A percentile compares a stretch with the other conserved stretches of the same genome.
Evolutionary conservation across 2,797 vertebrate genomes (phyloP).

Genomic region (Gymnoscopelus braueri): DNA sequence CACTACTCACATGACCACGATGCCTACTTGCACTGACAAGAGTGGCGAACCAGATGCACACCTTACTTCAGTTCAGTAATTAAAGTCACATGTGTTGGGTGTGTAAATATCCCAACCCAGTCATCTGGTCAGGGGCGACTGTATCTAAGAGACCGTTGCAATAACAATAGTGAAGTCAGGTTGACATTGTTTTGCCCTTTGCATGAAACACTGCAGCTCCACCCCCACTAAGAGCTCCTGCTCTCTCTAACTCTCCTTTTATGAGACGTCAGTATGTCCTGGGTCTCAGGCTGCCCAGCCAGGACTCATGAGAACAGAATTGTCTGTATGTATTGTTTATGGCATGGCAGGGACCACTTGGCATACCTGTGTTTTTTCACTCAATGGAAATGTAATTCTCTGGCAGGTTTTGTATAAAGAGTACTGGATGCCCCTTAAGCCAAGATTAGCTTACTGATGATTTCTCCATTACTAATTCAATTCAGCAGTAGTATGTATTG

Average conservation of each 20-base stretch:
- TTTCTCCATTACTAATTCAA: not conserved
- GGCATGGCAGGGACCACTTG: not conserved
- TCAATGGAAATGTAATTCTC: constrained; percentile 17
- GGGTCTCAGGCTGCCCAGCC: constrained; percentile 18
- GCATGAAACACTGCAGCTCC: constrained; percentile 38
- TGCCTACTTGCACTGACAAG: constrained; percentile 42
- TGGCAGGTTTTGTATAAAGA: not conserved
- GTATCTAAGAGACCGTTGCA: constrained; percentile 49
- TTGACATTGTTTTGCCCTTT: constrained; percentile 41
- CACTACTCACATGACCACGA: constrained; percentile 37
- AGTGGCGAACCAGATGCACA: constrained; percentile 34
- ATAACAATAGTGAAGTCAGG: constrained; percentile 54
- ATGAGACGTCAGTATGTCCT: constrained; percentile 29
- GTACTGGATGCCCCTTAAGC: not conserved
- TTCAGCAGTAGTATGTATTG: constrained; percentile 8
- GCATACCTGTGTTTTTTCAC: constrained; percentile 9
- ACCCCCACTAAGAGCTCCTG: constrained; percentile 24
- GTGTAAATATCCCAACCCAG: constrained; percentile 25
- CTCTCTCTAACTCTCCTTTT: constrained; percentile 37
- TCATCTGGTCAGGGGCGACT: constrained; percentile 41
- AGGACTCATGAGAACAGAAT: constrained; percentile 20
- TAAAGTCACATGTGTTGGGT: constrained; percentile 54
- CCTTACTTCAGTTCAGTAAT: constrained; percentile 41
- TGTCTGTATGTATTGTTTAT: constrained; percentile 7
- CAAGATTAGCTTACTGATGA: not conserved